Evolutionary conservation across 2,797 vertebrate species (phyloP), one percentile per base, ranked within the genome.

Genomic region (Coilia nasus): DNA sequence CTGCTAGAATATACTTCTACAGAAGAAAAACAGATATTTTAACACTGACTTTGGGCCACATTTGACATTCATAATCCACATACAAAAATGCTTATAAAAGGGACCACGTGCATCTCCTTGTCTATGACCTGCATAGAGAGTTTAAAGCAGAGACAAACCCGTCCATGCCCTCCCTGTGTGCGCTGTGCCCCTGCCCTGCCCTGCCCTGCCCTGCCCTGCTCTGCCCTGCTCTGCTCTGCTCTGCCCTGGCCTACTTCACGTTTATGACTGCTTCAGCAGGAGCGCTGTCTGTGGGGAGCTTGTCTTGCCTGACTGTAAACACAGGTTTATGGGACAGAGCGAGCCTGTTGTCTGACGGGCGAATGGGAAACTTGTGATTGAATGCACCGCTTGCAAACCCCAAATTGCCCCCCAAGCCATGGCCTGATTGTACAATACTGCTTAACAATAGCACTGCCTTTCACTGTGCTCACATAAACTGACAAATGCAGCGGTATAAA

Each of bases 281-380:
- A 67, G 62, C 62, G 10, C 60, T 64, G 6, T 9, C 60, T 64
- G n/a, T 64, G 60, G n/a, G 23, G 9, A 7, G 62, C 25, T 4
- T n/a, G 25, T 25, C 62, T 28, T 11, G 11, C 62, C 62, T 67
- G 62, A 28, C 31, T 28, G 62, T 67, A 67, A 67, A 67, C 31
- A 31, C 62, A 67, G 25, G 25, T 67, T 67, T 67, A 67, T 67
- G 25, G 23, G 62, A 67, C 62, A 67, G 62, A 67, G 60, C 1
- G 23, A 14, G 25, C 62, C 28, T 67, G 28, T 25, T 25, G 62
- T 67, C 62, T 12, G 25, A 67, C 0, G 62, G 62, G 10, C 15
- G 25, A 67, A 64, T 64, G n/a, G 60, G 60, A 64, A 64, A 67
- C 23, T 67, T 67, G 62, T 67, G 62, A 67, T 67, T 67, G 62